phyloP scores from a whole-genome alignment of 2,888 invertebrate genomes.

The Meiosimyza platycephala region DNA sequence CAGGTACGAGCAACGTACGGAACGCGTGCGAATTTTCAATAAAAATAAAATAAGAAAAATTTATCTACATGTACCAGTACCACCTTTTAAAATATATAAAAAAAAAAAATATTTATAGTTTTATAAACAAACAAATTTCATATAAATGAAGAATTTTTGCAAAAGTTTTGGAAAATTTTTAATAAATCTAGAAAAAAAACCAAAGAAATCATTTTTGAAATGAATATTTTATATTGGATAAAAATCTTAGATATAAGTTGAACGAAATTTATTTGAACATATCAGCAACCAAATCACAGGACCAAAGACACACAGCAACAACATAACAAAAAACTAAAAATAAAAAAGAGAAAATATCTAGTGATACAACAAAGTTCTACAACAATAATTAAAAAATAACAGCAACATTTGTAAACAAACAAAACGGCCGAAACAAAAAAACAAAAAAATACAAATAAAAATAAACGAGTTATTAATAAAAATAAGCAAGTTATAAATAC shows the following conservation, averaged over 20 bases:
- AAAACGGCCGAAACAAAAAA: not conserved
- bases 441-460: not conserved
- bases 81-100: not conserved
- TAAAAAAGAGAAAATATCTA: not conserved
- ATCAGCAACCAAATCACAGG: slow-evolving; percentile 8
- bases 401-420: slow-evolving; percentile 20
- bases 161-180: too few relatives aligned
- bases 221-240: too few relatives aligned
- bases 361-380: not conserved
- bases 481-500: slow-evolving; percentile 27
- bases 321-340: not conserved
- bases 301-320: not conserved
- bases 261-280: slow-evolving; percentile 1
- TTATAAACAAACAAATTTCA: not conserved
- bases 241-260: too few relatives aligned
- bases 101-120: not conserved
- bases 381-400: slow-evolving; percentile 1
- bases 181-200: too few relatives aligned
- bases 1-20: not conserved
- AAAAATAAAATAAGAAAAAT: too few relatives aligned
- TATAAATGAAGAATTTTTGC: not conserved
- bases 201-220: too few relatives aligned
- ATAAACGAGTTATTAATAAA: slow-evolving; percentile 30
- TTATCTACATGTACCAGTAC: not conserved
- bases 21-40: not conserved